These are phyloP conservation scores for Knipowitschia caucasica DNA, from an alignment of 2,797 vertebrate genomes.

Conservation along the genomic window DNA sequence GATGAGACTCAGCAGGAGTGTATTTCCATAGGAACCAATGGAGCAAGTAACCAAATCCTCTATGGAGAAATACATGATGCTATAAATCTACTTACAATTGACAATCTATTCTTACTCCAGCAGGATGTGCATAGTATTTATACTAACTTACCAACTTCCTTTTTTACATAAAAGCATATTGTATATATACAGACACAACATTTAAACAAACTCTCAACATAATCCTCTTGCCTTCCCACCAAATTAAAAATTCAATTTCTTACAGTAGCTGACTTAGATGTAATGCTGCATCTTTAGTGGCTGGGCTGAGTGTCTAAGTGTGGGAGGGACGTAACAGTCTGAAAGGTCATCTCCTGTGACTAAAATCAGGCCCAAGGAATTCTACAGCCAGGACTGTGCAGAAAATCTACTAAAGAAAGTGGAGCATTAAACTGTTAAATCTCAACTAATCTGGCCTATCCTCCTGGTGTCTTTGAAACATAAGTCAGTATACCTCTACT, in stretches of 20 bases:
- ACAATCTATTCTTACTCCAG: background rate
- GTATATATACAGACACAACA: too few species aligned
- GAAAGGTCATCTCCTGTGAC: constrained; percentile 50
- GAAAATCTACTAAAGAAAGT: constrained; percentile 14
- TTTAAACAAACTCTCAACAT: too few species aligned
- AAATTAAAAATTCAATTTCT: too few species aligned
- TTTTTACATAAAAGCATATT: background rate
- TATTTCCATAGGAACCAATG: constrained; percentile 46
- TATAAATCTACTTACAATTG: constrained; percentile 1
- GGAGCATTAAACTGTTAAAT: constrained; percentile 22
- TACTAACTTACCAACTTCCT: background rate
- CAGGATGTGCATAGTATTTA: background rate
- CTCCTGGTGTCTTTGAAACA: too few species aligned
- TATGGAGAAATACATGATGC: constrained; percentile 12
- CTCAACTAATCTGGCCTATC: too few species aligned
- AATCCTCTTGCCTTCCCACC: background rate
- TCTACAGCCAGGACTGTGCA: constrained; percentile 11
- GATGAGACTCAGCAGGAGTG: constrained; percentile 17
- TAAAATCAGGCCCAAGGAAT: constrained; percentile 31
- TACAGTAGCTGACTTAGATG: constrained; percentile 41
- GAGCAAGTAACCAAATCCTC: constrained; percentile 11
- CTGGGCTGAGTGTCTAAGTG: constrained; percentile 24
- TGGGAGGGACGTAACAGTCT: constrained; percentile 34
- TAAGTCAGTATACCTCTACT: too few species aligned
- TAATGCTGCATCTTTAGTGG: constrained; percentile 27